Base-by-base conservation (phyloP, 2,888 invertebrate genomes). In the Lasius fuliginosus region DNA sequence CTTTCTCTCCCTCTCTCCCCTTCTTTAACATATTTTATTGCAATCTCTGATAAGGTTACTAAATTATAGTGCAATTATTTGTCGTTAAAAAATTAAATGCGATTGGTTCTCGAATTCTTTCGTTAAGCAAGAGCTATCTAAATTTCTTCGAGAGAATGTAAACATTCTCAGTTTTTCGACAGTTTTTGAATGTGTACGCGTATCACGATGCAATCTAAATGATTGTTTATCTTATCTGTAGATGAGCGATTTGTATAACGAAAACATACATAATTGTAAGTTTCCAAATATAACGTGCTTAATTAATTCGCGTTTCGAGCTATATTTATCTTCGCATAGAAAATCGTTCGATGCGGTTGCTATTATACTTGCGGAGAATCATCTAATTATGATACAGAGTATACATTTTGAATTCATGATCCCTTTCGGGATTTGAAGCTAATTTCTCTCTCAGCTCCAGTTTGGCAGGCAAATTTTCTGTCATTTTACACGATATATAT, bases 221-320 rank as follows among this genome's bases (percentile, higher is more conserved):
- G 15, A 30, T 12, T n/a, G 27, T 77, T 58, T 68, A 58, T 36
- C 56, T 42, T 12, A 12, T 53, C 12, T 30, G 5, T 6, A 68
- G 23, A 68, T 68, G 58, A 23, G 9, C 30, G 12, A 33, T 30
- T 58, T n/a, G n/a, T 56, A 65, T 18, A 36, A 5, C 18, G 9
- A n/a, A n/a, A 53, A 64, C n/a, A 40, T 76, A 53, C n/a, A 56
- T 65, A 76, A 75, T 33, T 62, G 49, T 30, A 40, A 36, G n/a
- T 30, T 5, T 9, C 6, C 12, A 36, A 67, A 67, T 49, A 11
- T 77, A 58, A 77, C n/a, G 40, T 27, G 23, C 23, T 23, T 23
- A 23, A 23, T 23, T 23, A 23, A 23, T 23, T 23, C 23, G 23
- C 0, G n/a, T 56, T 42, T 56, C 42, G 9, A 9, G 8, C 8